Evolutionary conservation across 1,140 invertebrate genomes (phyloP).

Genomic region (Wiebesia pumilae): DNA sequence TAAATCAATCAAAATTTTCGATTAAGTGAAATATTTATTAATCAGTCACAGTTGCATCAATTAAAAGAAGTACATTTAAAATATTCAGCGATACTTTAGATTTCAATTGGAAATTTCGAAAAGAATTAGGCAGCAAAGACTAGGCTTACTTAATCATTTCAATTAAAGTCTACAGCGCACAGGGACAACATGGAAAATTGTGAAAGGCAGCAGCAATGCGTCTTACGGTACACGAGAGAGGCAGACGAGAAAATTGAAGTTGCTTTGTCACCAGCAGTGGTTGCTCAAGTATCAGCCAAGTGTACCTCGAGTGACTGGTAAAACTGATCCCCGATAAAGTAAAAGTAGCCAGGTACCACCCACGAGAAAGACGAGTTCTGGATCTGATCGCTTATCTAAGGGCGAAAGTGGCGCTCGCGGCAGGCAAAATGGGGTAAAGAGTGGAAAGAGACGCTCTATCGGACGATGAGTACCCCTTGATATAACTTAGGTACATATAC

Average conservation of each 20-base stretch:
- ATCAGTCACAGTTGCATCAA: too few species aligned
- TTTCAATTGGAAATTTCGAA: not conserved
- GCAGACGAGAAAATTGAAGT: not conserved
- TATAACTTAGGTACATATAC: not conserved
- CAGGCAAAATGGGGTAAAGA: slow-evolving; percentile 41
- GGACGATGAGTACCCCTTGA: not conserved
- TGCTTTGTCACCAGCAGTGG: not conserved
- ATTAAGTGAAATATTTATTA: too few species aligned
- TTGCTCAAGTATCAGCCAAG: not conserved
- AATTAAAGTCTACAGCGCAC: not conserved
- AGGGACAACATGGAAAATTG: not conserved
- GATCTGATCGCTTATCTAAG: slow-evolving; percentile 53
- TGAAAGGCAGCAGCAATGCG: not conserved
- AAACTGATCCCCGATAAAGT: slow-evolving; percentile 49
- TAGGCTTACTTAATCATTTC: not conserved
- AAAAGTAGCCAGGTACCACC: slow-evolving; percentile 16
- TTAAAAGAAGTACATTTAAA: too few species aligned
- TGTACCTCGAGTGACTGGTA: not conserved
- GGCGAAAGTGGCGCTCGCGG: slow-evolving; percentile 47
- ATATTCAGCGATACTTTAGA: too few species aligned
- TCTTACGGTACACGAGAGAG: not conserved
- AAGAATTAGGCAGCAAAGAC: too few species aligned
- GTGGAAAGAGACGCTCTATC: not conserved
- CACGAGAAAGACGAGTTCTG: not conserved
- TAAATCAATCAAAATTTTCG: too few species aligned